phyloP scores from a whole-genome alignment of 2,888 invertebrate genomes.

The Caprella mutica region DNA sequence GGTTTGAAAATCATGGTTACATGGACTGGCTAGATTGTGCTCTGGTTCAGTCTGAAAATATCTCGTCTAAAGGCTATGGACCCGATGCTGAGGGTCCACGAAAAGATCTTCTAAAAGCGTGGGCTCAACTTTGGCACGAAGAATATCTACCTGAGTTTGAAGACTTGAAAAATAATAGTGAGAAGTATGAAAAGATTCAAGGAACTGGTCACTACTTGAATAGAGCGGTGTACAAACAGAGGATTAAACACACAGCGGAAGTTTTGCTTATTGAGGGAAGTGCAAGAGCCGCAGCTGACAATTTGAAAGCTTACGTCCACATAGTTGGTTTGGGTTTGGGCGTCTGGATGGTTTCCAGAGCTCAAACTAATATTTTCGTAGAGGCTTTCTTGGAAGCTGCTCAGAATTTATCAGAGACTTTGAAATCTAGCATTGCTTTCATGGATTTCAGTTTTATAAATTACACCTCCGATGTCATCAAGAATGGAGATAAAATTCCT shows the following conservation, averaged over 20 bases:
- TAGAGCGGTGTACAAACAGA: conserved; percentile 42
- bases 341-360: conserved; percentile 52
- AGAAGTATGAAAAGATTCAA: background rate
- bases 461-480: conserved; percentile 42
- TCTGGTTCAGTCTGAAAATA: conserved; percentile 47
- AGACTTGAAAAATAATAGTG: too few species aligned
- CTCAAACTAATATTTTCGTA: conserved; percentile 53
- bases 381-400: conserved; percentile 53
- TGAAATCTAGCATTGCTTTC: conserved; percentile 49
- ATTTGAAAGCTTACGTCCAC: conserved; percentile 50
- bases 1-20: conserved; percentile 46
- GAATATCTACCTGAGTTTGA: too few species aligned
- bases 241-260: conserved; percentile 50
- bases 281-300: conserved; percentile 45
- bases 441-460: conserved; percentile 56
- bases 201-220: conserved; percentile 9
- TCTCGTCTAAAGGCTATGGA: conserved; percentile 44
- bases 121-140: too few species aligned
- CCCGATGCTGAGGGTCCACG: too few species aligned
- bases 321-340: conserved; percentile 55
- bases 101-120: too few species aligned
- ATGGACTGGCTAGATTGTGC: conserved; percentile 55
- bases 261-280: conserved; percentile 53
- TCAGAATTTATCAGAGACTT: conserved; percentile 40
- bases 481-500: conserved; percentile 43